Evolutionary conservation across 2,888 invertebrate species (phyloP).

Genomic region (Tortricodes alternella): DNA sequence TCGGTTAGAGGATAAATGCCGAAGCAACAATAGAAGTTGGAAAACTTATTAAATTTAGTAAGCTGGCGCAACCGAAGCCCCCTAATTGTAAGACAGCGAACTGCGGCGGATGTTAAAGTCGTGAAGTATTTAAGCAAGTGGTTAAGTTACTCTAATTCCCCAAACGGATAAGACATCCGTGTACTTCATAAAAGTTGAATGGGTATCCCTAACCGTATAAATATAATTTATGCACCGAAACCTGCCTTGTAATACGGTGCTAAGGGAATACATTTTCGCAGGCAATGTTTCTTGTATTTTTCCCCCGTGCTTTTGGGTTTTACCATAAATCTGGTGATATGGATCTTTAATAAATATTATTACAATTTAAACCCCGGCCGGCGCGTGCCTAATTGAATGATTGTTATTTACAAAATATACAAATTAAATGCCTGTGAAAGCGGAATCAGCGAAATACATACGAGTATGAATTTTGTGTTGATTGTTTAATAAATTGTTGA

Average conservation of each 20-base stretch:
- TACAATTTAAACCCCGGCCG: conserved; percentile 41
- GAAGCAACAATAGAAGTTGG: too few relatives aligned
- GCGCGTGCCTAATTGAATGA: conserved; percentile 25
- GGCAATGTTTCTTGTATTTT: conserved; percentile 37
- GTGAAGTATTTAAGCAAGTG: conserved; percentile 30
- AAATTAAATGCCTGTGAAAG: background rate
- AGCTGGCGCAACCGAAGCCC: conserved; percentile 1
- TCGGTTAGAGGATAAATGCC: too few relatives aligned
- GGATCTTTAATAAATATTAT: conserved; percentile 49
- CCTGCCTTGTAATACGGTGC: conserved; percentile 43
- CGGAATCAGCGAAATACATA: background rate
- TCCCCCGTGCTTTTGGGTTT: conserved; percentile 36
- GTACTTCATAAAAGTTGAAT: conserved; percentile 28
- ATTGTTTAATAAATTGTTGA: too few relatives aligned
- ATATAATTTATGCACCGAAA: conserved; percentile 53
- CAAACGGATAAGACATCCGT: conserved; percentile 24
- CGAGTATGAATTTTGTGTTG: too few relatives aligned
- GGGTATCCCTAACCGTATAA: conserved; percentile 35
- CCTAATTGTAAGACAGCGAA: conserved; percentile 1
- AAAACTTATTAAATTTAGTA: conserved; percentile 8
- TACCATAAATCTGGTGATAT: conserved; percentile 46
- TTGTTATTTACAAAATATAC: conserved; percentile 12
- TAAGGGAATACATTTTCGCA: conserved; percentile 48
- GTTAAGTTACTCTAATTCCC: conserved; percentile 29
- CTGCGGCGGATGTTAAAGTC: conserved; percentile 17